Evolutionary conservation across 2,113 vertebrate genomes (phyloP).

Genomic region (Pycnonotus jocosus): DNA sequence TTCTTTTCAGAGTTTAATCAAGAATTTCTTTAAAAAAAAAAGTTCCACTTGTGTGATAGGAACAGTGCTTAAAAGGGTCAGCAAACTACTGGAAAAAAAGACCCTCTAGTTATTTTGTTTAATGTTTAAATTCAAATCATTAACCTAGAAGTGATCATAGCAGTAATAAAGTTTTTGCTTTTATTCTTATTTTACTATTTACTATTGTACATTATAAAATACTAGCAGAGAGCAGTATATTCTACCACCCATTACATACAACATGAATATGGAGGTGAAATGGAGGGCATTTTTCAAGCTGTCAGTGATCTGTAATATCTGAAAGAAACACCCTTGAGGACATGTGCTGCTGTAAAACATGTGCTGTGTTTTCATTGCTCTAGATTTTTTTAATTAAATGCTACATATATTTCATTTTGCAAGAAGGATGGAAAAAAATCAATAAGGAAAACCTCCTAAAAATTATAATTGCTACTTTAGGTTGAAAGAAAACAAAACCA

Average conservation of each 20-base stretch:
- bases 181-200: constrained; percentile 1
- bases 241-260: not conserved
- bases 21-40: not conserved
- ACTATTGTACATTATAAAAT: not conserved
- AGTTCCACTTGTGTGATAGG: not conserved
- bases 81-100: not conserved
- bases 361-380: constrained; percentile 23
- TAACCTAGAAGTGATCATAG: not conserved
- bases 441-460: constrained; percentile 35
- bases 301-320: not conserved
- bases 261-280: not conserved
- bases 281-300: constrained; percentile 12
- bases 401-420: constrained; percentile 6
- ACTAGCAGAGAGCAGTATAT: not conserved
- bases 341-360: constrained; percentile 4
- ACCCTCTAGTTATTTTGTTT: not conserved
- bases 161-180: not conserved
- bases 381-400: constrained; percentile 52
- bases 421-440: not conserved
- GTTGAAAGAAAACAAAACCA: constrained; percentile 36
- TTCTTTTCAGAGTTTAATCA: constrained; percentile 6
- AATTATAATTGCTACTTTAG: not conserved
- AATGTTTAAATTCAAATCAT: not conserved
- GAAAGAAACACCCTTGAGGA: constrained; percentile 41
- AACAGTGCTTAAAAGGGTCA: not conserved